phyloP scores from a whole-genome alignment of 2,888 invertebrate genomes.

The Dimorphilus gyrociliatus region DNA sequence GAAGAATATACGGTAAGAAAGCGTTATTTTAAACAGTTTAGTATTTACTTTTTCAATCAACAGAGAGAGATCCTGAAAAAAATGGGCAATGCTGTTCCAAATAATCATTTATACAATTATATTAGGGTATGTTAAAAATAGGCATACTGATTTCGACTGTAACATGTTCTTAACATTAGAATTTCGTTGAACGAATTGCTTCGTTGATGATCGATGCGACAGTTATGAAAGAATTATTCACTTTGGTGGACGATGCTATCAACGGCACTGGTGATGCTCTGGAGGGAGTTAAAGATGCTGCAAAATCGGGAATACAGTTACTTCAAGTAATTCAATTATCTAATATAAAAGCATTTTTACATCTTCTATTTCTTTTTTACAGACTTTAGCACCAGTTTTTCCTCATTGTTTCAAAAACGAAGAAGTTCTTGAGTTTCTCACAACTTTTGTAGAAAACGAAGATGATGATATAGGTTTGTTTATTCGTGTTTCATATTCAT shows the following conservation, averaged over 20 bases:
- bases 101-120: constrained; percentile 83
- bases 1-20: constrained; percentile 57
- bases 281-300: constrained; percentile 43
- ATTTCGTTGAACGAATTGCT: constrained; percentile 78
- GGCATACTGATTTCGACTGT: no score
- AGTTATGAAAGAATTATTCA: constrained; percentile 51
- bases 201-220: constrained; percentile 89
- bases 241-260: constrained; percentile 40
- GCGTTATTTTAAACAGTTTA: not conserved
- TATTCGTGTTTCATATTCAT: not conserved
- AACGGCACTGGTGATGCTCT: constrained; percentile 18
- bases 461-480: constrained; percentile 41
- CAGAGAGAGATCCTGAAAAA: constrained; percentile 69
- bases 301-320: constrained; percentile 71
- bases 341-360: constrained; percentile 3
- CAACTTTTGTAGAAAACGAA: constrained; percentile 60
- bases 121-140: no score
- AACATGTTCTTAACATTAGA: no score
- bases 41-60: no score
- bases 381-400: constrained; percentile 76
- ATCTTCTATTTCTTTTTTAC: constrained; percentile 14
- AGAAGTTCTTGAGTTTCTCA: constrained; percentile 59
- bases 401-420: constrained; percentile 73
- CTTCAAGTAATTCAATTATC: constrained; percentile 48
- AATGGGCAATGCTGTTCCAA: constrained; percentile 83